Evolutionary conservation across 1,140 invertebrate species (phyloP).

Genomic region (Onthophagus taurus): DNA sequence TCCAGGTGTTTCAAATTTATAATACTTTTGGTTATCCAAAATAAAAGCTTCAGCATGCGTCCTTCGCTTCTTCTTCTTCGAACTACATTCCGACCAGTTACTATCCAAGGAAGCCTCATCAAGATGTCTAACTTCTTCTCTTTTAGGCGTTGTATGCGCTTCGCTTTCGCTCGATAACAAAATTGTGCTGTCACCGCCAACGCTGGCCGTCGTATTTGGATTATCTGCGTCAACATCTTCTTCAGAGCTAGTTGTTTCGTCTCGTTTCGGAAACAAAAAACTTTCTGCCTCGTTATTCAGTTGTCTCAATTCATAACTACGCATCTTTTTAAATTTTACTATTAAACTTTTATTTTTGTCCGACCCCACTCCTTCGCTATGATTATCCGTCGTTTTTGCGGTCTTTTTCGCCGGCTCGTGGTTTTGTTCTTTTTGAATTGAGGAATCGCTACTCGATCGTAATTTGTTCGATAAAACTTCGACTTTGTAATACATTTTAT

Average conservation of each 20-base stretch:
- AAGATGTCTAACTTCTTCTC: slow-evolving; percentile 12
- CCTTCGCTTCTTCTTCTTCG: slow-evolving; percentile 39
- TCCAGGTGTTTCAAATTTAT: slow-evolving; percentile 51
- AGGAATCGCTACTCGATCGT: slow-evolving; percentile 43
- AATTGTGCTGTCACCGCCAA: slow-evolving; percentile 15
- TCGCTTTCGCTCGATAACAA: slow-evolving; percentile 19
- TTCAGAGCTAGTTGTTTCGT: slow-evolving; percentile 39
- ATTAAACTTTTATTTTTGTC: slow-evolving; percentile 44
- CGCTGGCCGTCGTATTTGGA: slow-evolving; percentile 17
- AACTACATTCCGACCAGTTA: slow-evolving; percentile 19
- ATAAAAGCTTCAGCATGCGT: slow-evolving; percentile 50
- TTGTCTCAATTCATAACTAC: slow-evolving; percentile 60
- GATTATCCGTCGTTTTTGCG: slow-evolving; percentile 18
- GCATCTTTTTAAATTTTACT: slow-evolving; percentile 61
- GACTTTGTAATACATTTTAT: slow-evolving; percentile 62
- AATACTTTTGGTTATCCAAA: slow-evolving; percentile 51
- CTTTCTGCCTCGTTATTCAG: slow-evolving; percentile 73
- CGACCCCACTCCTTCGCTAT: slow-evolving; percentile 15
- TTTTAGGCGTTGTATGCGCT: slow-evolving; percentile 1
- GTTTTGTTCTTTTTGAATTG: slow-evolving; percentile 12
- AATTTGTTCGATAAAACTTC: slow-evolving; percentile 61
- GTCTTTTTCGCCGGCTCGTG: slow-evolving; percentile 19
- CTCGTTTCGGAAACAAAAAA: slow-evolving; percentile 67
- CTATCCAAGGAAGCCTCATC: slow-evolving; percentile 33
- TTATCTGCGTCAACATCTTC: slow-evolving; percentile 38